phyloP scores from a whole-genome alignment of 2,888 invertebrate species.

The Incurvaria masculella region DNA sequence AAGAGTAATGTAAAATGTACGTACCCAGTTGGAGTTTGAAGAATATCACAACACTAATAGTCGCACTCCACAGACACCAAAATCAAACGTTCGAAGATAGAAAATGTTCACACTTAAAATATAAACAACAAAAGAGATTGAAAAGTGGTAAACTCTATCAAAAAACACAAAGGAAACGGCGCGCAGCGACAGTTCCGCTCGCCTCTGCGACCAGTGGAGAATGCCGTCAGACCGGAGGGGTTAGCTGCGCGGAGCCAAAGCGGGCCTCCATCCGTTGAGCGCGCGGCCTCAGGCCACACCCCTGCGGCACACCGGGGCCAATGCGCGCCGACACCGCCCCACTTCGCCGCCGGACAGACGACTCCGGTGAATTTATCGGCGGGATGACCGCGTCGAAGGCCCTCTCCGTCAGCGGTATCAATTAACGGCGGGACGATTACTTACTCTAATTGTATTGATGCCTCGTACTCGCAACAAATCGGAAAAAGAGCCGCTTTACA shows the following conservation, averaged over 20 bases:
- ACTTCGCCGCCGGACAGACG: neutral
- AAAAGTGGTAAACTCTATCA: too few species aligned
- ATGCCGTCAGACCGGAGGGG: constrained; percentile 22
- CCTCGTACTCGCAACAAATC: too few species aligned
- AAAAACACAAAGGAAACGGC: neutral
- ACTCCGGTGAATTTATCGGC: neutral
- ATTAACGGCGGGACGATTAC: neutral
- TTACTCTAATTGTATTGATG: neutral
- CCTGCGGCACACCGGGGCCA: constrained; percentile 46
- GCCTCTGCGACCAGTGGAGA: constrained; percentile 47
- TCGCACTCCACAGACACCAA: too few species aligned
- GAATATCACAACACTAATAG: too few species aligned
- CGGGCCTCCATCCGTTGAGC: constrained; percentile 36
- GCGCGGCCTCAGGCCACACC: constrained; percentile 52
- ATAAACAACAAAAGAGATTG: too few species aligned
- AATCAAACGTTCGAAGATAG: too few species aligned
- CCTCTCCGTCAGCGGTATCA: neutral
- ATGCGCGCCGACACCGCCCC: constrained; percentile 31
- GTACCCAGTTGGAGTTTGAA: too few species aligned
- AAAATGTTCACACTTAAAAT: too few species aligned
- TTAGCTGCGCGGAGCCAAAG: constrained; percentile 27
- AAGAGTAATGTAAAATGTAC: too few species aligned
- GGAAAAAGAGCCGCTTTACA: too few species aligned
- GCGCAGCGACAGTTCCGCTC: constrained; percentile 19
- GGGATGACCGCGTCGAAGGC: neutral